Conservation (phyloP, 2,888 invertebrate genomes). For the Pollenia griseotomentosa region DNA sequence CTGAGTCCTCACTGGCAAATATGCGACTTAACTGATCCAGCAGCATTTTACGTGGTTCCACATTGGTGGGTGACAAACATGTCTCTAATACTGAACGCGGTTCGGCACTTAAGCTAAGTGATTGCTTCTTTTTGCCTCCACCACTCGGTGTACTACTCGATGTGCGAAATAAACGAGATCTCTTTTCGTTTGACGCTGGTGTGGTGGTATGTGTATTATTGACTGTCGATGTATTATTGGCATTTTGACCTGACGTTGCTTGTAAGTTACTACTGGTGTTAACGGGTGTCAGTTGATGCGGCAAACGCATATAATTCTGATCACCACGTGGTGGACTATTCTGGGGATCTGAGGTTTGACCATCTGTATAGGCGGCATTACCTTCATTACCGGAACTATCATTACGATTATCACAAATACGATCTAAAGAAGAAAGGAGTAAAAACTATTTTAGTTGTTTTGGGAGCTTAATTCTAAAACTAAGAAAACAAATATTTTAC, state of each 20-base stretch:
- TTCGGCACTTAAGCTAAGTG: constrained; percentile 86
- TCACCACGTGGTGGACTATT: constrained; percentile 86
- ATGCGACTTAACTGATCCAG: constrained; percentile 92
- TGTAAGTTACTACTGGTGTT: constrained; percentile 75
- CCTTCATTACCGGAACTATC: constrained; percentile 86
- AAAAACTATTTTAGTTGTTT: neutral
- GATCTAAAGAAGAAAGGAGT: constrained; percentile 77
- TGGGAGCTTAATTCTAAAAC: neutral
- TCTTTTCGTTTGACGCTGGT: constrained; percentile 82
- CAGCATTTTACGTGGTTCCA: constrained; percentile 89
- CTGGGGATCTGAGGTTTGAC: constrained; percentile 87
- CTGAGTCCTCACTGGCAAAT: constrained; percentile 90
- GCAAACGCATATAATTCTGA: constrained; percentile 82
- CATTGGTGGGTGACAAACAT: constrained; percentile 84
- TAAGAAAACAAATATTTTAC: neutral
- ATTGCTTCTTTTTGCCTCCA: constrained; percentile 87
- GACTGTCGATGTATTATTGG: constrained; percentile 44
- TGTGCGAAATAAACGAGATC: constrained; percentile 85
- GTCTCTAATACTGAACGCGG: constrained; percentile 84
- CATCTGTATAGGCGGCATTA: constrained; percentile 88
- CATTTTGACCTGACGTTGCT: constrained; percentile 58
- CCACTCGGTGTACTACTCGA: constrained; percentile 82
- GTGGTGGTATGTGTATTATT: constrained; percentile 74
- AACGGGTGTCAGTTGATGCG: constrained; percentile 81
- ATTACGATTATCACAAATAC: constrained; percentile 81